Conservation (phyloP, 2,888 invertebrate genomes). For the Gibbula magus region DNA sequence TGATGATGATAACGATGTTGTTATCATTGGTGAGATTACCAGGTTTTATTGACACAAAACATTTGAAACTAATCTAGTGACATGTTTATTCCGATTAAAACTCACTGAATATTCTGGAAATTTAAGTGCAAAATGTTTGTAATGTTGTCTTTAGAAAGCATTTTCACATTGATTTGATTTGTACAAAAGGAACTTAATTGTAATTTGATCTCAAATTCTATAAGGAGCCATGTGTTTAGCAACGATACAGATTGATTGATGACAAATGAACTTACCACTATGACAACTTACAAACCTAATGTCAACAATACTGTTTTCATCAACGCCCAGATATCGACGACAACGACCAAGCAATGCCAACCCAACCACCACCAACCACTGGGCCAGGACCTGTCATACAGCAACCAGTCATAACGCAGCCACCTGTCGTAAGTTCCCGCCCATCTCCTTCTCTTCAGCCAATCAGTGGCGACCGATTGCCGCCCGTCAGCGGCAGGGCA, state of each 20-base stretch:
- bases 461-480: slow-evolving; percentile 51
- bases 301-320: too few relatives aligned
- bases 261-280: too few relatives aligned
- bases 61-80: not conserved
- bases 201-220: too few relatives aligned
- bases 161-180: too few relatives aligned
- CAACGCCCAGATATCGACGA: slow-evolving; percentile 40
- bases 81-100: not conserved
- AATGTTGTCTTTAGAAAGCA: too few relatives aligned
- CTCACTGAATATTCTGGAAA: not conserved
- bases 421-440: slow-evolving; percentile 36
- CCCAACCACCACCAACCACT: slow-evolving; percentile 37
- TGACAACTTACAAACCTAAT: too few relatives aligned
- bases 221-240: too few relatives aligned
- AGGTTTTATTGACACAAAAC: not conserved
- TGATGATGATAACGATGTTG: slow-evolving; percentile 61
- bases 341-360: slow-evolving; percentile 32
- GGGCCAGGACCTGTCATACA: slow-evolving; percentile 39
- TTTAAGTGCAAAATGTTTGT: too few relatives aligned
- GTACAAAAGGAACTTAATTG: too few relatives aligned
- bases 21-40: slow-evolving; percentile 57
- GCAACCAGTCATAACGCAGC: slow-evolving; percentile 29
- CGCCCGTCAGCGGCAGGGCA: slow-evolving; percentile 52
- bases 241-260: too few relatives aligned
- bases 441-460: slow-evolving; percentile 50